Evolutionary conservation across 2,797 vertebrate species (phyloP).

Genomic region (Poeciliopsis gracilis): DNA sequence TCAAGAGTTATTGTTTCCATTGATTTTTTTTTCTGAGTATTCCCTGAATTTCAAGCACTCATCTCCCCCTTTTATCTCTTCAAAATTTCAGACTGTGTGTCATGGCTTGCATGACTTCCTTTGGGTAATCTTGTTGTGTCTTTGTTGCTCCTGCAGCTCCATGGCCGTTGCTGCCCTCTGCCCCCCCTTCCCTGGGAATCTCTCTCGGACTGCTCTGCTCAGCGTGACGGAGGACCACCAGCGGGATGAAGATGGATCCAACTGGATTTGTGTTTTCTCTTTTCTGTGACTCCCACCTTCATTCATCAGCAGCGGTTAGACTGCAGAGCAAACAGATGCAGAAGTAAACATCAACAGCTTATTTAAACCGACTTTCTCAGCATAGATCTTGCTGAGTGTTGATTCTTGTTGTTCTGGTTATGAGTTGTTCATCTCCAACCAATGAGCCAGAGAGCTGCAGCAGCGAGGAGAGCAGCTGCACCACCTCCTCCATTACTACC

Average conservation of each 20-base stretch:
- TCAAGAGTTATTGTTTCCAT: too few relatives aligned
- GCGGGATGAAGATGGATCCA: constrained; percentile 59
- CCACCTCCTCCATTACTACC: constrained; percentile 64
- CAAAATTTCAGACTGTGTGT: constrained; percentile 51
- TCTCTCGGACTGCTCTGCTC: constrained; percentile 53
- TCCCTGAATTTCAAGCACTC: constrained; percentile 64
- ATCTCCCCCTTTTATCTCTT: constrained; percentile 40
- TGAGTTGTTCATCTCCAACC: constrained; percentile 88
- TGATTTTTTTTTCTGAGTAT: constrained; percentile 31
- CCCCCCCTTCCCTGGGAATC: constrained; percentile 38
- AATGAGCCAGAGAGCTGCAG: constrained; percentile 89
- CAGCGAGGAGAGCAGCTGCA: constrained; percentile 67
- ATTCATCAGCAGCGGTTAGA: constrained; percentile 9
- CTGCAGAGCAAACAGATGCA: constrained; percentile 1
- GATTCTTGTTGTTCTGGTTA: constrained; percentile 87
- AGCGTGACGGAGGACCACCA: constrained; percentile 49
- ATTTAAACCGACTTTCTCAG: constrained; percentile 4
- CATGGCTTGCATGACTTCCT: constrained; percentile 64
- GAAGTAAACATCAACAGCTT: neutral
- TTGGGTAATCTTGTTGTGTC: constrained; percentile 67
- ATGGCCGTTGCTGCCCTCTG: constrained; percentile 34
- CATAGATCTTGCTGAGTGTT: constrained; percentile 44
- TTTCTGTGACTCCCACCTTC: constrained; percentile 42
- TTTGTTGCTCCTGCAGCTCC: constrained; percentile 64
- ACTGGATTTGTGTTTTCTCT: constrained; percentile 47